Evolutionary conservation across 2,888 invertebrate genomes (phyloP), one percentile per base, ranked within the genome.

Genomic region (Drosophila fungiperda): DNA sequence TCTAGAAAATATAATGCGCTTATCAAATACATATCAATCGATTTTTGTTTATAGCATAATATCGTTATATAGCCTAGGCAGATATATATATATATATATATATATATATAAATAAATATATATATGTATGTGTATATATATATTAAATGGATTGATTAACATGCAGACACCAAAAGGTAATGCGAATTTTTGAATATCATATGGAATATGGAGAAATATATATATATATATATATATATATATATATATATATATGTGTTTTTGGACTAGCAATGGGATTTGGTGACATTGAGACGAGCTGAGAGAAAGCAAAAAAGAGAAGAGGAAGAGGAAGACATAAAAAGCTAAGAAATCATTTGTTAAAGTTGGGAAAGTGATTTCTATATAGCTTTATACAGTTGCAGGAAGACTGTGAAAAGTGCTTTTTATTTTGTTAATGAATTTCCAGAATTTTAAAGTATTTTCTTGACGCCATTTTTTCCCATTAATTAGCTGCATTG

Each of bases 91-190:
- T 50, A 33, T 55, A 29, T 57, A 38, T 36, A 32, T 60, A 52
- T 38, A 11, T 55, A 29, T 57, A 38, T 36, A 32, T 60, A 52
- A 32, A 11, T 52, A 38, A 15, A 33, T 61, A 52, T 38, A 11
- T 36, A 20, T n/a, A 23, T 54, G 52, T 60, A 32, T 69, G n/a
- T 54, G 52, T 76, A 61, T 55, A 66, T 84, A 66, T 83, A 73
- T 83, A 61, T 72, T 80, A 65, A 72, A 63, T 75, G 80, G 76
- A 68, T 72, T 69, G 75, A 80, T 82, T 83, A 85, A 83, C 82
- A 85, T 87, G 85, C 85, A 86, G 87, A 86, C 87, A 86, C 82
- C 83, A 83, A 86, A 86, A 87, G 79, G 81, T 81, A 79, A 84
- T 79, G 73, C 69, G 49, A 72, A 80, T 79, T 50, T 65, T 80